Percentiles rank a stretch among this genome's conserved stretches.
Evolutionary conservation across 2,113 vertebrate genomes (phyloP).

Genomic region (Struthio camelus): DNA sequence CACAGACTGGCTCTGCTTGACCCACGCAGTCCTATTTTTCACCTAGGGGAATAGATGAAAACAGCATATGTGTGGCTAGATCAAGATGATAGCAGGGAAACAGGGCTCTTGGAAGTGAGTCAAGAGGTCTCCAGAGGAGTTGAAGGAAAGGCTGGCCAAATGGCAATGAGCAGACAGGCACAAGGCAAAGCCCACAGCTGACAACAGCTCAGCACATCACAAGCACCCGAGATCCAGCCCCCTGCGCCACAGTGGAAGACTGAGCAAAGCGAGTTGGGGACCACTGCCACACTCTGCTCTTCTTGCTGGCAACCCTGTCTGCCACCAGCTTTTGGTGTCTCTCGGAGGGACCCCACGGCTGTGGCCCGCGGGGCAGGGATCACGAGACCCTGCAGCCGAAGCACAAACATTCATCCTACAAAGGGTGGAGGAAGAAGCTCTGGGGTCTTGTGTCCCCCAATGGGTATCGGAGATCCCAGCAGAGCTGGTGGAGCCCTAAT

Average conservation of each 20-base stretch:
- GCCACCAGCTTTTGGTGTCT: no score
- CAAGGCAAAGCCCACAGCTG: neutral
- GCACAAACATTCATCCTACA: no score
- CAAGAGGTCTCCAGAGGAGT: neutral
- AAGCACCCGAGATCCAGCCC: neutral
- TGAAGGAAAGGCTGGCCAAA: neutral
- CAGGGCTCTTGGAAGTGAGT: neutral
- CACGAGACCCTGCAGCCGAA: no score
- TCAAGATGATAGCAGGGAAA: neutral
- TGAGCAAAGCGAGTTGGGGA: no score
- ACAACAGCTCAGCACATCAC: neutral
- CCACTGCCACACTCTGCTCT: no score
- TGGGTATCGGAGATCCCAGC: neutral
- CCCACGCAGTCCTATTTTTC: neutral
- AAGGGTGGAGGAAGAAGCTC: accelerated
- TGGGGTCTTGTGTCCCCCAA: neutral
- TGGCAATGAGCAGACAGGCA: neutral
- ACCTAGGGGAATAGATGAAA: neutral
- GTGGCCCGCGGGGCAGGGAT: no score
- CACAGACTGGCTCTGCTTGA: neutral
- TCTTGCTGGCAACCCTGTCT: no score
- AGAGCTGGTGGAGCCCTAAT: neutral
- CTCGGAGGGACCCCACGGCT: neutral
- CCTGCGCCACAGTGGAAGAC: no score
- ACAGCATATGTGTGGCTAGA: neutral